Evolutionary conservation across 2,797 vertebrate genomes (phyloP).

Genomic region (Sebastes flavidus): DNA sequence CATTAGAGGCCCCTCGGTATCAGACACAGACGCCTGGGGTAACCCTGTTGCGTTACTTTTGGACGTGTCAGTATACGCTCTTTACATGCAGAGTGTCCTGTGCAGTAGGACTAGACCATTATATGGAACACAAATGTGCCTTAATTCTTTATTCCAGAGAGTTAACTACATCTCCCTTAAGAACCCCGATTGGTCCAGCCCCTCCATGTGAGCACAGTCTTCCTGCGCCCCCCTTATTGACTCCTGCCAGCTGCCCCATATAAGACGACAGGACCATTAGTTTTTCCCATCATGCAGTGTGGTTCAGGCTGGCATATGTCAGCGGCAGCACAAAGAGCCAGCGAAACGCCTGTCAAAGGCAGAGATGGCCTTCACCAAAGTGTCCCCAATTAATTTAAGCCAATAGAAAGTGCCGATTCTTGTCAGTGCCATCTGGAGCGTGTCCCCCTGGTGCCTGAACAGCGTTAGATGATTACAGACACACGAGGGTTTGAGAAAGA

Average conservation of each 20-base stretch:
- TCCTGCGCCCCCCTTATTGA: neutral
- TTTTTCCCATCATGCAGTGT: slow-evolving; percentile 70
- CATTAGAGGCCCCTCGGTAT: no score
- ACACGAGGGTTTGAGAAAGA: neutral
- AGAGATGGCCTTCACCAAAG: slow-evolving; percentile 58
- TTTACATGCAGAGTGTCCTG: no score
- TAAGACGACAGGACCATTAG: slow-evolving; percentile 63
- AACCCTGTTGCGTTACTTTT: no score
- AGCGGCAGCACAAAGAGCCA: slow-evolving; percentile 59
- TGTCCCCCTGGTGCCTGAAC: slow-evolving; percentile 32
- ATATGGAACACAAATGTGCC: neutral
- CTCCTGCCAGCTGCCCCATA: slow-evolving; percentile 41
- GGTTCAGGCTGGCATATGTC: slow-evolving; percentile 71
- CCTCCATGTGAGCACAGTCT: slow-evolving; percentile 13
- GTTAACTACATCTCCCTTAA: neutral
- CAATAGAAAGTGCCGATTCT: slow-evolving; percentile 72
- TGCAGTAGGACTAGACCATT: neutral
- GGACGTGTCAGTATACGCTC: no score
- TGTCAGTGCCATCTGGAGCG: slow-evolving; percentile 70
- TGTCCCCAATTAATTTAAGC: slow-evolving; percentile 73
- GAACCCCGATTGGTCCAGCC: neutral
- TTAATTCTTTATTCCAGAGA: neutral
- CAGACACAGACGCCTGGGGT: no score
- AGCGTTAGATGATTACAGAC: slow-evolving; percentile 16
- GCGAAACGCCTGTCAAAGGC: slow-evolving; percentile 68